Percentiles rank a stretch among this genome's conserved stretches.
phyloP scores from a whole-genome alignment of 2,113 vertebrate species.

The Scophthalmus maximus region DNA sequence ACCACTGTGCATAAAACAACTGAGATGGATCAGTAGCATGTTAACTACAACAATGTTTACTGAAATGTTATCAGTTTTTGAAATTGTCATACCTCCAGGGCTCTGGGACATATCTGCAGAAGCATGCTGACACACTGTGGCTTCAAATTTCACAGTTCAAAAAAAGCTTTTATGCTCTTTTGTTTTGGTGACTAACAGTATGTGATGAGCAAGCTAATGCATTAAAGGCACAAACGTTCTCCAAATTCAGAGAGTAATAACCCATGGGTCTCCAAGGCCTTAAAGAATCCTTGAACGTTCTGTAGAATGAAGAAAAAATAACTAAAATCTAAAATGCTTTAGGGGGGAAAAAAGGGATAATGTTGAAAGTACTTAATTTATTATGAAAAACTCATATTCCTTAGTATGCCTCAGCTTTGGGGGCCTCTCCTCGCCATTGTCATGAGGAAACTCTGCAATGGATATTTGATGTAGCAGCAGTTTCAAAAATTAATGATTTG shows the following conservation, averaged over 20 bases:
- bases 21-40: conserved; percentile 53
- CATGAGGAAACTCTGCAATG: conserved; percentile 35
- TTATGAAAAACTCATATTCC: conserved; percentile 42
- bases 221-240: neutral
- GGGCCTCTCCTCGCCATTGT: conserved; percentile 28
- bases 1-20: conserved; percentile 52
- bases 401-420: conserved; percentile 1
- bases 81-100: conserved; percentile 20
- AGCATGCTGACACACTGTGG: neutral
- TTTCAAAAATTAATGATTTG: too few relatives aligned
- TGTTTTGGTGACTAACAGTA: neutral
- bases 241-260: neutral
- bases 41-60: conserved; percentile 32
- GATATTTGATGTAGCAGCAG: conserved; percentile 61
- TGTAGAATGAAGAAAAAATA: conserved; percentile 22
- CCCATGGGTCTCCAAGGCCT: neutral
- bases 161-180: neutral
- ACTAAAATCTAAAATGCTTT: conserved; percentile 21
- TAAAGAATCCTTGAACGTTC: conserved; percentile 16
- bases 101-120: conserved; percentile 11
- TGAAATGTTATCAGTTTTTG: conserved; percentile 30
- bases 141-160: conserved; percentile 17
- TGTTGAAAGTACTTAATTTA: conserved; percentile 39
- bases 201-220: neutral
- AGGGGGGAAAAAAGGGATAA: conserved; percentile 23